Conservation (phyloP, 2,797 vertebrate genomes). For the Sus cebifrons region DNA sequence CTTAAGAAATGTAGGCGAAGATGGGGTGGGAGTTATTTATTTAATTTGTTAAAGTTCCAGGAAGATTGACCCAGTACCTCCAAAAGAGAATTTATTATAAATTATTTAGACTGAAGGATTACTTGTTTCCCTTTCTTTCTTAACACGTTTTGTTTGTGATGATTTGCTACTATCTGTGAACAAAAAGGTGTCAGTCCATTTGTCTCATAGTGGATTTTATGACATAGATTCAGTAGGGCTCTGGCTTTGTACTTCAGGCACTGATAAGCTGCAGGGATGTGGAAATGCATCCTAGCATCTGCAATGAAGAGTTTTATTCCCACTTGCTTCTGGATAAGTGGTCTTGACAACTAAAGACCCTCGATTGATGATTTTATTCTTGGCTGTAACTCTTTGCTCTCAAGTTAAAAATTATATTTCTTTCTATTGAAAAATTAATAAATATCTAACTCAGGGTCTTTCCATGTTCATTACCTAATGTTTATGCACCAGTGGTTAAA, state of each 20-base stretch:
- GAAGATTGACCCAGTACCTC: neutral
- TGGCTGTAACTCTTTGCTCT: neutral
- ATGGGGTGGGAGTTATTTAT: neutral
- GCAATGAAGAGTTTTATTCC: neutral
- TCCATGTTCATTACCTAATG: neutral
- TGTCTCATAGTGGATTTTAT: neutral
- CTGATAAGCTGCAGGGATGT: neutral
- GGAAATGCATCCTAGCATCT: conserved; percentile 35
- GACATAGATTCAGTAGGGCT: neutral
- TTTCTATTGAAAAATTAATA: neutral
- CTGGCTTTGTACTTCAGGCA: neutral
- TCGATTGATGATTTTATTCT: conserved; percentile 27
- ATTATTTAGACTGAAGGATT: conserved; percentile 34
- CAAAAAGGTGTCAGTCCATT: neutral
- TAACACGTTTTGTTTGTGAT: neutral
- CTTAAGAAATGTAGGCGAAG: neutral
- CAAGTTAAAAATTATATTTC: conserved; percentile 38
- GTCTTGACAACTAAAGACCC: neutral
- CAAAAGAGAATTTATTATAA: conserved; percentile 54
- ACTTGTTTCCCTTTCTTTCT: conserved; percentile 48
- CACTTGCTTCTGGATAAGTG: neutral
- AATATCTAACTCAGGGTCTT: neutral
- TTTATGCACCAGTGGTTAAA: conserved; percentile 18
- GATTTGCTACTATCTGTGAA: neutral
- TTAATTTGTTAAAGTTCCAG: conserved; percentile 22